These are phyloP conservation scores for Sander lucioperca DNA, from an alignment of 2,113 vertebrate species.

Conservation along the genomic window DNA sequence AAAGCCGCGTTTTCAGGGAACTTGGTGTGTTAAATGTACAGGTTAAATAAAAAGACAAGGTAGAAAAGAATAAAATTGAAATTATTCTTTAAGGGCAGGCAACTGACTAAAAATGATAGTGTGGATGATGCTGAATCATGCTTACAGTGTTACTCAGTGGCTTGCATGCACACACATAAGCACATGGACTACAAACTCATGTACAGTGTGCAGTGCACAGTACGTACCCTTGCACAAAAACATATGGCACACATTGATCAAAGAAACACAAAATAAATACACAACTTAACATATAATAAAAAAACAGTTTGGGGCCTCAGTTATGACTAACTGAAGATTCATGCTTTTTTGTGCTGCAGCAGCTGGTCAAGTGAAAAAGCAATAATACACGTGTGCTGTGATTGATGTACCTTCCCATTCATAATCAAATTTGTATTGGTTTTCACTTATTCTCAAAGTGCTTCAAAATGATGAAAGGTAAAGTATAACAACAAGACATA, in stretches of 20 bases:
- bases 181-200: not conserved
- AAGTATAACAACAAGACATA: conserved; percentile 4
- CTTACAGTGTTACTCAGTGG: conserved; percentile 1
- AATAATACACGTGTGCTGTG: conserved; percentile 78
- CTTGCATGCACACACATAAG: conserved; percentile 18
- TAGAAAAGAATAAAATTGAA: not conserved
- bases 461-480: conserved; percentile 57
- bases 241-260: not conserved
- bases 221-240: not conserved
- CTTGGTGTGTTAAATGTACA: not conserved
- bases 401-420: conserved; percentile 81
- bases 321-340: conserved; percentile 60
- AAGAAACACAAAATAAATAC: conserved; percentile 18
- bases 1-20: not conserved
- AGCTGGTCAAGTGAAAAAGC: conserved; percentile 70
- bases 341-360: conserved; percentile 56
- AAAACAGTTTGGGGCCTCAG: conserved; percentile 1
- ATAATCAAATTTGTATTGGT: conserved; percentile 87
- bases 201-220: not conserved
- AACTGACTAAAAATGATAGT: conserved; percentile 58
- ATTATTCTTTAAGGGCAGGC: not conserved
- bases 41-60: not conserved
- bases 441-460: conserved; percentile 78
- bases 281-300: conserved; percentile 9
- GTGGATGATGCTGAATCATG: conserved; percentile 48